Percentiles rank a stretch among this genome's conserved stretches.
Conservation (phyloP, 2,888 invertebrate species). For the Dascillus cervinus region DNA sequence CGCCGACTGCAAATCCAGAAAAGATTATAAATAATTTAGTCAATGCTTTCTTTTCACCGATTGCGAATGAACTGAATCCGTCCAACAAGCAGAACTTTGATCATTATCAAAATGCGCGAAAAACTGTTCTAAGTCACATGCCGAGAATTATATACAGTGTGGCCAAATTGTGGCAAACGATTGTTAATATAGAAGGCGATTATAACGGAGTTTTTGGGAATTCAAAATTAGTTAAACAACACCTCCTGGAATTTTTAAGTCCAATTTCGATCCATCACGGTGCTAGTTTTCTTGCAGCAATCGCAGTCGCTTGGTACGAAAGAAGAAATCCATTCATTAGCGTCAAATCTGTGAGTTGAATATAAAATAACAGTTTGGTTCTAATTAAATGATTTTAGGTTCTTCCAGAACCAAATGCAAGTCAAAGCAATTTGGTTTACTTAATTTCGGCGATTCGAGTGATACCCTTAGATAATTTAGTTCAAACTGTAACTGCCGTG, state of each 20-base stretch:
- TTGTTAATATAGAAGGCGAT: conserved; percentile 42
- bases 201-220: conserved; percentile 52
- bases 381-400: conserved; percentile 38
- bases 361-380: conserved; percentile 2
- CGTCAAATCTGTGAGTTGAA: conserved; percentile 40
- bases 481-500: conserved; percentile 74
- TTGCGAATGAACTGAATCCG: conserved; percentile 37
- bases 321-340: conserved; percentile 46
- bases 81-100: conserved; percentile 37
- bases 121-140: conserved; percentile 68
- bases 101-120: conserved; percentile 52
- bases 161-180: conserved; percentile 70
- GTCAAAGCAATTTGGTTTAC: conserved; percentile 70
- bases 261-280: conserved; percentile 80
- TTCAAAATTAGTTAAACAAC: conserved; percentile 64
- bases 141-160: conserved; percentile 76
- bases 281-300: conserved; percentile 69
- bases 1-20: conserved; percentile 53
- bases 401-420: conserved; percentile 55
- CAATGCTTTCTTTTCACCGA: conserved; percentile 67
- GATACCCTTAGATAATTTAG: conserved; percentile 75
- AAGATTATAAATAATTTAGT: conserved; percentile 75
- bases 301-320: conserved; percentile 82
- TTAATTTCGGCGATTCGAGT: conserved; percentile 73
- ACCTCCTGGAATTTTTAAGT: conserved; percentile 72